These are phyloP conservation scores for Plectrocnemia conspersa DNA, from an alignment of 1,140 invertebrate genomes.

Conservation along the genomic window DNA sequence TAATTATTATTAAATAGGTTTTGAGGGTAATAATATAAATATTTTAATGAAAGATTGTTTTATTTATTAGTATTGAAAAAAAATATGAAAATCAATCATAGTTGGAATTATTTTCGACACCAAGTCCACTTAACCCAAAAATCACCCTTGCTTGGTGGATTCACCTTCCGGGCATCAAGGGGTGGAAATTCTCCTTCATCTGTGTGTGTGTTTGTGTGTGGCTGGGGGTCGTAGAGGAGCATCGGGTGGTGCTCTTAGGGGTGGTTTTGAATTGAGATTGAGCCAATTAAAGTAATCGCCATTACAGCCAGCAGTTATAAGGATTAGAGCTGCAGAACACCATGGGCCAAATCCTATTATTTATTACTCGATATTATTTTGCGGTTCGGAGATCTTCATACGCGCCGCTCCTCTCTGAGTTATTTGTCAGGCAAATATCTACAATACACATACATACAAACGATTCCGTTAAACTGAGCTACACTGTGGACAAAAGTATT, in stretches of 20 bases:
- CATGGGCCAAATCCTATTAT: slow-evolving; percentile 54
- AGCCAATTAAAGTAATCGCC: slow-evolving; percentile 57
- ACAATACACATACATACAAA: no score
- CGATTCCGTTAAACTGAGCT: no score
- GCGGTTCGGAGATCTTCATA: slow-evolving; percentile 40
- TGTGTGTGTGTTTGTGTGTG: neutral
- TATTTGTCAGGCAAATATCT: neutral
- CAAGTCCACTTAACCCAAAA: neutral
- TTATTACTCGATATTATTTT: slow-evolving; percentile 56
- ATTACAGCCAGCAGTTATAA: slow-evolving; percentile 52
- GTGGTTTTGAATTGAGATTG: slow-evolving; percentile 55
- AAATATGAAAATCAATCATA: no score
- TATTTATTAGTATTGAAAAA: no score
- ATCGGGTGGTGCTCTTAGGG: slow-evolving; percentile 39
- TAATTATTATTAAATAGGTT: no score
- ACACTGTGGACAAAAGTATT: no score
- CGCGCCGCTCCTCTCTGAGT: neutral
- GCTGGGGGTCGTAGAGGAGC: neutral
- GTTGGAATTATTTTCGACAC: neutral
- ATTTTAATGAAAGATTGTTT: no score
- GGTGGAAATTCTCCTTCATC: slow-evolving; percentile 9
- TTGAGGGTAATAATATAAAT: no score
- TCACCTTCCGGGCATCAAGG: neutral
- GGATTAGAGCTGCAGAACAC: slow-evolving; percentile 51
- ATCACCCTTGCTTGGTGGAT: neutral